phyloP scores from a whole-genome alignment of 2,113 vertebrate species.

The Perca flavescens region DNA sequence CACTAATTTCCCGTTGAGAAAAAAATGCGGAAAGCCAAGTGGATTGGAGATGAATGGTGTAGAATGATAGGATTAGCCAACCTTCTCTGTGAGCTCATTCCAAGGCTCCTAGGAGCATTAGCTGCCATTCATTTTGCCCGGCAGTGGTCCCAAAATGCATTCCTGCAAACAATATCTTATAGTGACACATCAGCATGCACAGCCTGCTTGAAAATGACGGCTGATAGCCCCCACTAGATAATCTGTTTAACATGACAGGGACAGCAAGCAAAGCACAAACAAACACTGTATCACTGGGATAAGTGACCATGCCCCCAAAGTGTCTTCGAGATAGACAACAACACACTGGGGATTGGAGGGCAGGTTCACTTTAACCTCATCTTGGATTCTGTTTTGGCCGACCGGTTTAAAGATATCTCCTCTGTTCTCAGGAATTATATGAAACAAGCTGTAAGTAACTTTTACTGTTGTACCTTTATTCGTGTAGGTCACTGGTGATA shows the following conservation, averaged over 20 bases:
- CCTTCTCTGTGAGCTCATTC: constrained; percentile 76
- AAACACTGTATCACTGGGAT: constrained; percentile 42
- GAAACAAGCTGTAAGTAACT: constrained; percentile 38
- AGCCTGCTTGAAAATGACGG: constrained; percentile 52
- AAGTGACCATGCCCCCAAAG: constrained; percentile 31
- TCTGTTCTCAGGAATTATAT: constrained; percentile 31
- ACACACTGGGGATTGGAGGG: constrained; percentile 22
- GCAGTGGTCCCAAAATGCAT: constrained; percentile 60
- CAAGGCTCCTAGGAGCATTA: constrained; percentile 73
- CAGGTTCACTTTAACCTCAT: constrained; percentile 42
- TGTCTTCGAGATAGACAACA: constrained; percentile 29
- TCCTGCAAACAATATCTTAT: constrained; percentile 56
- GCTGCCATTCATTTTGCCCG: constrained; percentile 66
- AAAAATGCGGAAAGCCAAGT: constrained; percentile 79
- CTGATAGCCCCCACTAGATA: constrained; percentile 55
- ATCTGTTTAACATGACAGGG: constrained; percentile 61
- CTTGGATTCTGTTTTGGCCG: constrained; percentile 19
- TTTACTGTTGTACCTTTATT: constrained; percentile 56
- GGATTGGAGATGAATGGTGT: constrained; percentile 83
- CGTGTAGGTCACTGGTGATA: constrained; percentile 56
- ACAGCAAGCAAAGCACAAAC: constrained; percentile 44
- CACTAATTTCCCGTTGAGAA: constrained; percentile 82
- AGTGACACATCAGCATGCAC: constrained; percentile 49
- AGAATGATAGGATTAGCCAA: constrained; percentile 81
- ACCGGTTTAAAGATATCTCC: constrained; percentile 21